Percentiles rank a stretch among this genome's conserved stretches.
phyloP scores from a whole-genome alignment of 2,797 vertebrate species.

The Carcharodon carcharias region DNA sequence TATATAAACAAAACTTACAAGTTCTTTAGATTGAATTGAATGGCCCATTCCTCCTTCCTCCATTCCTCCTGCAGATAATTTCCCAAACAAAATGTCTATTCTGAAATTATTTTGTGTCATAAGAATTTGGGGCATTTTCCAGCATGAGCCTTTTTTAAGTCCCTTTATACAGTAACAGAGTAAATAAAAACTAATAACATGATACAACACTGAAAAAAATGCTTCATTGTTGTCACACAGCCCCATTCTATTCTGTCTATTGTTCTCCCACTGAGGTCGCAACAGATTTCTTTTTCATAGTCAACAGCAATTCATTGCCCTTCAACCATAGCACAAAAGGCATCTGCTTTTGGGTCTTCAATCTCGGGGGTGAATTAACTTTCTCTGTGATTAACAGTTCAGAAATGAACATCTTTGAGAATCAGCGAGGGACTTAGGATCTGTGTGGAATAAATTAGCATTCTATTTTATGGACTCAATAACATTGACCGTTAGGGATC shows the following conservation, averaged over 20 bases:
- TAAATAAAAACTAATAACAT: neutral
- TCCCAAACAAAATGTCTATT: neutral
- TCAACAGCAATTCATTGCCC: neutral
- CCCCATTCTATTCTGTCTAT: neutral
- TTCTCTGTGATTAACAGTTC: neutral
- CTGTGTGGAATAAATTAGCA: neutral
- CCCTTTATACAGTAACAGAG: neutral
- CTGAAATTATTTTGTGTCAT: neutral
- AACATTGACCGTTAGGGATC: neutral
- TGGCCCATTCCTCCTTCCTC: neutral
- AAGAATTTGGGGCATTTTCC: neutral
- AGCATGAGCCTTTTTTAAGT: neutral
- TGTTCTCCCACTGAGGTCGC: neutral
- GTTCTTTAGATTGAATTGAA: neutral
- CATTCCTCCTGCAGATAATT: neutral
- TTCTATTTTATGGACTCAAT: neutral
- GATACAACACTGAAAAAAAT: neutral
- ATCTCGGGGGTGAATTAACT: neutral
- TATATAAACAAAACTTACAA: neutral
- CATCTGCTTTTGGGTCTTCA: neutral
- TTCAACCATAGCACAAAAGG: neutral
- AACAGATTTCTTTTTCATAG: neutral
- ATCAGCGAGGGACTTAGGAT: neutral
- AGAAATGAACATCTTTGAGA: constrained; percentile 9
- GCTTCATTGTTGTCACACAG: neutral